Conservation (phyloP, 2,797 vertebrate genomes). For the Clarias platycephalus region DNA sequence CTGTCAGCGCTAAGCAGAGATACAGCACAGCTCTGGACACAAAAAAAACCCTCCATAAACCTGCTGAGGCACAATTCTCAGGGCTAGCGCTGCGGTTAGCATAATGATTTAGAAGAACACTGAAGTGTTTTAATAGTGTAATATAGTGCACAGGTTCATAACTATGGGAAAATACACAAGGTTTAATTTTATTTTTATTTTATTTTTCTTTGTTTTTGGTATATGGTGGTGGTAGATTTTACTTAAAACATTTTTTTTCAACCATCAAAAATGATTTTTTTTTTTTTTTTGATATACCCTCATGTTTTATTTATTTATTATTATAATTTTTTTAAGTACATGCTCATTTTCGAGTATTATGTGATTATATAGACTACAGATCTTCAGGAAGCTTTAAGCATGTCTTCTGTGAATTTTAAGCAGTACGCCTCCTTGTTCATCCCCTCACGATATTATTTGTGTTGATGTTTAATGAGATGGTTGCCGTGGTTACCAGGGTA, state of each 20-base stretch:
- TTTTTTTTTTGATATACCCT: too few species aligned
- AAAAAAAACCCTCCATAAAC: neutral
- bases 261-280: too few species aligned
- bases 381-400: neutral
- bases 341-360: neutral
- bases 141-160: neutral
- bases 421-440: neutral
- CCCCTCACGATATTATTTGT: neutral
- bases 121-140: neutral
- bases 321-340: neutral
- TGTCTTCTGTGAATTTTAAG: neutral
- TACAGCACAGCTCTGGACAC: neutral
- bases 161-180: neutral
- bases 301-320: too few species aligned
- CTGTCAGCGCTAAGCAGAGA: constrained; percentile 18
- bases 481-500: constrained; percentile 31
- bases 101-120: neutral
- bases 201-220: too few species aligned
- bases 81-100: neutral
- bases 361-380: neutral
- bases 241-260: too few species aligned
- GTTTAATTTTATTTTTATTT: neutral
- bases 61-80: neutral
- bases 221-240: too few species aligned
- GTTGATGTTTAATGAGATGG: neutral